Evolutionary conservation across 1,140 invertebrate genomes (phyloP).

Genomic region (Cotesia typhae): DNA sequence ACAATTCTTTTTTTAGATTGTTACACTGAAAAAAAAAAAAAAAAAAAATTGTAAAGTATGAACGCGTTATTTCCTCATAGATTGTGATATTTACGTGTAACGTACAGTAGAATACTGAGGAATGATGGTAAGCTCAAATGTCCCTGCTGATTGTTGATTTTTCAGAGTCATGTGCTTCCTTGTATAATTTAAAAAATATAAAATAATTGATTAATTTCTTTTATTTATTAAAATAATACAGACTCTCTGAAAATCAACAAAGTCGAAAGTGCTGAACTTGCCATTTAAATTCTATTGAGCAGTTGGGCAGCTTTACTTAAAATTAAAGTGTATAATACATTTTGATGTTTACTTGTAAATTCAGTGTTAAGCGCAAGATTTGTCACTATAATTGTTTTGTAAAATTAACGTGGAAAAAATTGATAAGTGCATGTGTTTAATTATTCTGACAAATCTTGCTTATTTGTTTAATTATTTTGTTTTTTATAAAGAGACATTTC

Average conservation of each 20-base stretch:
- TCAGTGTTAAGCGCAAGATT: background rate
- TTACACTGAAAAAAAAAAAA: too few species aligned
- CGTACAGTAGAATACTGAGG: constrained; percentile 41
- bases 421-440: too few species aligned
- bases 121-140: constrained; percentile 26
- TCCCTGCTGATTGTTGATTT: constrained; percentile 17
- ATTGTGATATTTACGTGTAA: constrained; percentile 59
- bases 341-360: background rate
- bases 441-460: too few species aligned
- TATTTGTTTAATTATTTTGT: constrained; percentile 9
- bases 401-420: background rate
- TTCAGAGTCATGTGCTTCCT: background rate
- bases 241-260: background rate
- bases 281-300: constrained; percentile 3
- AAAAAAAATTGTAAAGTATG: constrained; percentile 13
- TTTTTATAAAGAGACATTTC: background rate
- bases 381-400: background rate
- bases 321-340: background rate
- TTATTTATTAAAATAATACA: background rate
- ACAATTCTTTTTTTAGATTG: background rate
- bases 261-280: background rate
- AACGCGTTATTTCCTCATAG: constrained; percentile 53
- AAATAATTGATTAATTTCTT: background rate
- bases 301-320: constrained; percentile 30
- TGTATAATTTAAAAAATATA: background rate